Conservation (phyloP, 2,113 vertebrate genomes). For the Cryptotis parvus region DNA sequence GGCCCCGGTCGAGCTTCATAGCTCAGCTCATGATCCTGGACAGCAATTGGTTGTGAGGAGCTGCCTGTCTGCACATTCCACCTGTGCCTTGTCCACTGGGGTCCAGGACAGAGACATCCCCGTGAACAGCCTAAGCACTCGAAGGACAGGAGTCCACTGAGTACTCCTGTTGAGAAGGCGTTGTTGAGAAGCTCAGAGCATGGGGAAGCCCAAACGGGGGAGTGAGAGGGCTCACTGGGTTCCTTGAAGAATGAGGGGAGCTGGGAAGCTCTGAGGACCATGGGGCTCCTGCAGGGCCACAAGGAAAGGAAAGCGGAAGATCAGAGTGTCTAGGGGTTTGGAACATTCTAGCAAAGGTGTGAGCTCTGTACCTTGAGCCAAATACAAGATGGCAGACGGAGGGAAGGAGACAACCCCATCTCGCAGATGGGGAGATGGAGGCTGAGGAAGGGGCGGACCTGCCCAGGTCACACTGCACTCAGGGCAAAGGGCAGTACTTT, state of each 20-base stretch:
- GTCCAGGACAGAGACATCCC: background rate
- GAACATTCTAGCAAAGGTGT: background rate
- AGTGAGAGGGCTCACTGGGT: background rate
- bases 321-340: background rate
- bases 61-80: background rate
- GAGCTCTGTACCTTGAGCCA: background rate
- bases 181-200: background rate
- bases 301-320: background rate
- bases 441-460: background rate
- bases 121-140: background rate
- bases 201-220: background rate
- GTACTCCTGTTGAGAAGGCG: background rate
- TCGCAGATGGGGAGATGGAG: slow-evolving; percentile 25
- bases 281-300: background rate
- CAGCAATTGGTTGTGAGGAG: background rate
- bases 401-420: background rate
- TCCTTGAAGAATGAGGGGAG: background rate
- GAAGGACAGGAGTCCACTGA: background rate
- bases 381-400: background rate
- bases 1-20: background rate
- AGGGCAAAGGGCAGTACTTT: slow-evolving; percentile 67
- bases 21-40: background rate
- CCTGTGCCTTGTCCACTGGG: background rate
- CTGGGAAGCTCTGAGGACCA: background rate
- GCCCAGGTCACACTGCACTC: background rate